Evolutionary conservation across 1,140 invertebrate species (phyloP), one percentile per base, ranked within the genome.

Genomic region (Pseudomyrmex sp.): DNA sequence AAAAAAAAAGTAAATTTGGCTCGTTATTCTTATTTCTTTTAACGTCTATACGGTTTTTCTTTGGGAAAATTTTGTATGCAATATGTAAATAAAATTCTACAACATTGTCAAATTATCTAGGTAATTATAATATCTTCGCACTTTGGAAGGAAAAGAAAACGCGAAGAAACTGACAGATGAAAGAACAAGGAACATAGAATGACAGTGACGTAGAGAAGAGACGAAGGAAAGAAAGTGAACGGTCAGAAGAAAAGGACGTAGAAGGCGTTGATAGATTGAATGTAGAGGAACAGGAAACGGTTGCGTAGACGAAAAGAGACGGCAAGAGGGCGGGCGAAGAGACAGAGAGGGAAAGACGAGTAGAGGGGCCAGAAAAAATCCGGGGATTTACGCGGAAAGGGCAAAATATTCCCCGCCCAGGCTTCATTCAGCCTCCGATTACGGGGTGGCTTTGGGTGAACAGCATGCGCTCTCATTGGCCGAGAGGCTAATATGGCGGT

Each of bases 401-500:
- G 89, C 92, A 91, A 92, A 92, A 92, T 92, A 92, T 93, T 93
- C 92, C 92, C 94, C 94, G 94, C 93, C 93, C 93, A 93, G 91
- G 89, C 87, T 89, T 93, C 93, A 94, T 94, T 94, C 93, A 93
- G 93, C 90, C 90, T 89, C 91, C 88, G 88, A 90, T 89, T 87
- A 91, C 86, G 85, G 91, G 91, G 91, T 90, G 91, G 93, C 92
- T 92, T 89, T 93, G 93, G 92, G 92, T 92, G 91, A 89, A 90
- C 90, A 88, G 85, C 91, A 87, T 84, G 84, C 83, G 76, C 73
- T 88, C 87, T 90, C 91, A 94, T 94, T 94, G 94, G 93, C 85
- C 90, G 89, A 88, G 86, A 80, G 89, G 93, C 93, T 93, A 94
- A 94, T 93, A 94, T 94, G 94, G 94, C 93, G 94, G 93, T 93